Percentiles rank a stretch among this genome's conserved stretches.
Evolutionary conservation across 2,888 invertebrate species (phyloP).

Genomic region (Melitaea athalia): DNA sequence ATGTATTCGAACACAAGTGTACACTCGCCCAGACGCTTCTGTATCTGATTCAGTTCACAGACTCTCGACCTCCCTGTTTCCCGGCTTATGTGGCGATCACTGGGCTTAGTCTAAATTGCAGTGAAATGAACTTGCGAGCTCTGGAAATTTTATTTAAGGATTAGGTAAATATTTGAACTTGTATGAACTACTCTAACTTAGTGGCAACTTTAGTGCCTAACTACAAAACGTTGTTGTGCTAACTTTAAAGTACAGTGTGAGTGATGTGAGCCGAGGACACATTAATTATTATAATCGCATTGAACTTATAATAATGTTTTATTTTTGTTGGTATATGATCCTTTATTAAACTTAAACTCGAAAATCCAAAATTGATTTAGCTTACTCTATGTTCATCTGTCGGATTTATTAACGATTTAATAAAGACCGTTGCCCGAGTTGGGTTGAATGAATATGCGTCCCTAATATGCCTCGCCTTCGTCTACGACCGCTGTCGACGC

Average conservation of each 20-base stretch:
- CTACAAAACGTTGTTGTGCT: slow-evolving; percentile 8
- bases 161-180: slow-evolving; percentile 26
- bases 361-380: slow-evolving; percentile 29
- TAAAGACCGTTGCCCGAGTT: slow-evolving; percentile 67
- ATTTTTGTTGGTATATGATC: background rate
- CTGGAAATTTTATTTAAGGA: slow-evolving; percentile 31
- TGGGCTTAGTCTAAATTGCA: slow-evolving; percentile 72
- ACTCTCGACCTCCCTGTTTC: slow-evolving; percentile 59
- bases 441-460: slow-evolving; percentile 65
- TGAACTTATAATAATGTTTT: background rate
- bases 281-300: slow-evolving; percentile 7
- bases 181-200: slow-evolving; percentile 14
- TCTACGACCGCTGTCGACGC: slow-evolving; percentile 70
- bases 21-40: slow-evolving; percentile 50
- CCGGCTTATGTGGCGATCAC: slow-evolving; percentile 68
- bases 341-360: background rate
- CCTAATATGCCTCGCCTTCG: slow-evolving; percentile 65
- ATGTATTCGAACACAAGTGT: slow-evolving; percentile 59
- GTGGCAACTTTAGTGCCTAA: background rate
- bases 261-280: background rate
- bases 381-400: slow-evolving; percentile 50
- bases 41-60: slow-evolving; percentile 58
- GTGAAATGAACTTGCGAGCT: slow-evolving; percentile 59
- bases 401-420: slow-evolving; percentile 73
- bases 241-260: slow-evolving; percentile 3